Evolutionary conservation across 2,888 invertebrate genomes (phyloP), one percentile per base, ranked within the genome.

Genomic region (Helobdella robusta): DNA sequence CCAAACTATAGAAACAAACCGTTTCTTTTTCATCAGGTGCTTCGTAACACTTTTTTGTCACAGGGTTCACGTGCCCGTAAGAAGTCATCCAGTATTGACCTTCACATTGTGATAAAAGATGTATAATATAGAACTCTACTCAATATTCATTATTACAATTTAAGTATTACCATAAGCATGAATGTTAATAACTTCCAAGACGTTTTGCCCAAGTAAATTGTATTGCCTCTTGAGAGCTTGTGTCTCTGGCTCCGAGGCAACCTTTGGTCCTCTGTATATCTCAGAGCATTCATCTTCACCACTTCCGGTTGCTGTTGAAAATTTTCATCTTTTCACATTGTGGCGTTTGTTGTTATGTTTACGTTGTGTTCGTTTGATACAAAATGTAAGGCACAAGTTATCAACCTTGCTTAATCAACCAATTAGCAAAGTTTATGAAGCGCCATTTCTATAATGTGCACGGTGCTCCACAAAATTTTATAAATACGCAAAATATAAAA

Each of bases 191-290:
- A 36, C 18, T 23, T 67, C 56, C 23, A 56, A 11, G 30, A 66
- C 18, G 34, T 30, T 32, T 11, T 32, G 18, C 20, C 52, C 52
- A 8, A 61, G 25, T 1, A 28, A 30, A 4, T 52, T 18, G 18
- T 58, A 48, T 2, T 32, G 36, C 3, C 23, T n/a, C 50, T 64
- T 64, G 11, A 68, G 32, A 35, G 64, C 66, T 54, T 60, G 20
- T 28, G 64, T 67, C 40, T 68, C 68, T 2, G 67, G 68, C 44
- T 68, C 68, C 8, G 68, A 68, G 58, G 59, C 66, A 15, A 52
- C 59, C 8, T 25, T 28, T 1, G 58, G 30, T 28, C 68, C 68
- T 28, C 52, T 25, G 65, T 48, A 68, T 23, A 63, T 67, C 23
- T 44, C n/a, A 34, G 66, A 35, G 60, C 68, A 68, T 23, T 48